Evolutionary conservation across 2,888 invertebrate species (phyloP).

Genomic region (Drosophila bunnanda): DNA sequence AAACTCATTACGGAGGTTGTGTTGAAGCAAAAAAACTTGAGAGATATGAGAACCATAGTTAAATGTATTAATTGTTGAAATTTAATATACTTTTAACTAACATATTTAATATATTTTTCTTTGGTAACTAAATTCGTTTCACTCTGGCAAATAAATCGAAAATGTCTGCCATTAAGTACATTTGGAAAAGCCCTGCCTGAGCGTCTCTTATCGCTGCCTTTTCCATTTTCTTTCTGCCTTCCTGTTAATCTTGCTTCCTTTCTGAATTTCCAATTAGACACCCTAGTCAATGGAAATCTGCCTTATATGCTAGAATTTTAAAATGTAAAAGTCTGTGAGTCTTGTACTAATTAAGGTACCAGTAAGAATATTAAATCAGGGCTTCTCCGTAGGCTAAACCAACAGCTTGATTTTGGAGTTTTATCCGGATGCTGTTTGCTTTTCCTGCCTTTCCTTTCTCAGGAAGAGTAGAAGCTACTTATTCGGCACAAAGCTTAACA

Average conservation of each 20-base stretch:
- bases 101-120: background rate
- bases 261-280: constrained; percentile 61
- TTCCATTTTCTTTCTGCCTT: background rate
- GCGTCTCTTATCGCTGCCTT: background rate
- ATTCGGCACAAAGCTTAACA: background rate
- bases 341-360: background rate
- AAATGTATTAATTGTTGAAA: no score
- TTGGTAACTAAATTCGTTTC: background rate
- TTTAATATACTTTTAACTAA: background rate
- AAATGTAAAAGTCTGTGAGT: background rate
- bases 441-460: background rate
- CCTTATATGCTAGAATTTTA: constrained; percentile 34
- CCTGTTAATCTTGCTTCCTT: constrained; percentile 9
- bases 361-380: background rate
- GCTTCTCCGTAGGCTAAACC: background rate
- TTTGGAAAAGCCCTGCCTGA: background rate
- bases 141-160: background rate
- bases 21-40: no score
- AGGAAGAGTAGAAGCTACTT: background rate
- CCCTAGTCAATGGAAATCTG: constrained; percentile 50
- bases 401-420: background rate
- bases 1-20: background rate
- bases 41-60: no score
- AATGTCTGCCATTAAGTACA: background rate
- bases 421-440: background rate